These are phyloP conservation scores for Leptopterna dolabrata DNA, from an alignment of 2,888 invertebrate species.

Conservation along the genomic window DNA sequence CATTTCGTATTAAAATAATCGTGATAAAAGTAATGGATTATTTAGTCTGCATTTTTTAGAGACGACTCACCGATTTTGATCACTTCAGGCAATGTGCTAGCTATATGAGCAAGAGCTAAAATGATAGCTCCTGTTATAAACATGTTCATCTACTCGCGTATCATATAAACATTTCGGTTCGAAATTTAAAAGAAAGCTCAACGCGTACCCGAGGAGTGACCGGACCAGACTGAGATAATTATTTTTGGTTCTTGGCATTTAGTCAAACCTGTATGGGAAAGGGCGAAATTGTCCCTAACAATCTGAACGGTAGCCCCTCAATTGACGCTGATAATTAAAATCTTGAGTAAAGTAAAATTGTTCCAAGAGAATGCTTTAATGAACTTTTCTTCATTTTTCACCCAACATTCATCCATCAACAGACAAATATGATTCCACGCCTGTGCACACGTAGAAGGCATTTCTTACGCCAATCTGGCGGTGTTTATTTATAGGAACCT, in stretches of 20 bases:
- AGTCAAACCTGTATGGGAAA: constrained; percentile 32
- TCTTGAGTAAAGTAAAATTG: background rate
- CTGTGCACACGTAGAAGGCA: background rate
- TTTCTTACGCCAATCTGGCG: background rate
- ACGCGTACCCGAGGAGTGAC: constrained; percentile 18
- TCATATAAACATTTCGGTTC: background rate
- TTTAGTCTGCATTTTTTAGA: background rate
- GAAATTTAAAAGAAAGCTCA: background rate
- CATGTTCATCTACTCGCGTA: background rate
- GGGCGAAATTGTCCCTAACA: background rate
- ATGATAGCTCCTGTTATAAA: background rate
- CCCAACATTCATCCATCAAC: background rate
- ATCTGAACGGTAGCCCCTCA: background rate
- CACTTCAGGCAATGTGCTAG: constrained; percentile 19
- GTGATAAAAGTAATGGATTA: too few relatives aligned
- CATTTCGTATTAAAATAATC: too few relatives aligned
- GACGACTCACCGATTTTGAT: constrained; percentile 35
- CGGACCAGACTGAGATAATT: constrained; percentile 46
- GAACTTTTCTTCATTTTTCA: background rate
- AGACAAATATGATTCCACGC: background rate
- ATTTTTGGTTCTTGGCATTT: constrained; percentile 41
- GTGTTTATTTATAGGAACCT: background rate
- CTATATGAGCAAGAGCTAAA: background rate
- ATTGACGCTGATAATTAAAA: background rate
- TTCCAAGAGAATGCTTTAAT: background rate